A percentile compares a stretch with the other conserved stretches of the same genome.
Conservation (phyloP, 1,140 invertebrate genomes). For the Drosophila seguyi region DNA sequence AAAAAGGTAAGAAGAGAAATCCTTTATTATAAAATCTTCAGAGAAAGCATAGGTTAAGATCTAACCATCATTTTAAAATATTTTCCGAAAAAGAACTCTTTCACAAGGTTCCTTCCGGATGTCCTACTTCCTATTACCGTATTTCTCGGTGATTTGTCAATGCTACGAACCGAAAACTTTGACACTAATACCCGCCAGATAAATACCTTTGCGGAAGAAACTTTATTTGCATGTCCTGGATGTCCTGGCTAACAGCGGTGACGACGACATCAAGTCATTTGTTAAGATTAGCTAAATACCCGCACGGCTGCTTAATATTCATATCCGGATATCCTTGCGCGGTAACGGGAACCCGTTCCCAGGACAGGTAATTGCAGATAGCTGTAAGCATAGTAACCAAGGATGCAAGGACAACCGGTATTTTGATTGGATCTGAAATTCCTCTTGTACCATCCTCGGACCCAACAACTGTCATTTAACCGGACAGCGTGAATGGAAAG, state of each 20-base stretch:
- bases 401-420: slow-evolving; percentile 56
- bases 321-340: slow-evolving; percentile 40
- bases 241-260: slow-evolving; percentile 24
- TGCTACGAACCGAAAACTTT: slow-evolving; percentile 27
- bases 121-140: neutral
- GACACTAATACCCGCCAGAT: slow-evolving; percentile 43
- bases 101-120: no score
- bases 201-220: slow-evolving; percentile 41
- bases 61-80: neutral
- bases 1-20: no score
- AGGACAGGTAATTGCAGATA: slow-evolving; percentile 18
- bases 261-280: slow-evolving; percentile 61
- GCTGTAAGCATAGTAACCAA: slow-evolving; percentile 16
- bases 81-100: neutral
- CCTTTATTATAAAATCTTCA: no score
- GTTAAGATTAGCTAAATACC: slow-evolving; percentile 63
- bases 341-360: slow-evolving; percentile 28
- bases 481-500: slow-evolving; percentile 45
- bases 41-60: no score
- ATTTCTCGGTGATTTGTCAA: slow-evolving; percentile 32
- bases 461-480: slow-evolving; percentile 45
- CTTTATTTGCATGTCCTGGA: slow-evolving; percentile 42
- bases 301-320: slow-evolving; percentile 63
- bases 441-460: slow-evolving; percentile 24
- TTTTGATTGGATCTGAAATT: slow-evolving; percentile 37